Conservation (phyloP, 64 coral and sea anemone genomes). For the Stylophora pistillata region DNA sequence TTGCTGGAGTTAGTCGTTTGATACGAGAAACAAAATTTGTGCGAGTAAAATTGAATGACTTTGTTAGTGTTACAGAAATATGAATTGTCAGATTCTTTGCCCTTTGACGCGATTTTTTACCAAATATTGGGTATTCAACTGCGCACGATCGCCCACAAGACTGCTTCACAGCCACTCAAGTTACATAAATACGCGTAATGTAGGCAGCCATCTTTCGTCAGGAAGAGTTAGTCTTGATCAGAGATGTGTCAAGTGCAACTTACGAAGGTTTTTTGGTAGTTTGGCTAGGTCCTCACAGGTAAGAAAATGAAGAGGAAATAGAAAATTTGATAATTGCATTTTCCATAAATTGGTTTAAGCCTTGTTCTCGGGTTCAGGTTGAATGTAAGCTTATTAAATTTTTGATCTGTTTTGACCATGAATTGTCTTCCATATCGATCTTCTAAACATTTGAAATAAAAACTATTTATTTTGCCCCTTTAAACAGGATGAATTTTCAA, state of each 20-base stretch:
- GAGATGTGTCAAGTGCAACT: neutral
- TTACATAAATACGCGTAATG: neutral
- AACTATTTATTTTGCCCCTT: neutral
- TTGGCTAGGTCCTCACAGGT: constrained; percentile 11
- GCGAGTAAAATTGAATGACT: neutral
- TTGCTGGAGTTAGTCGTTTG: no score
- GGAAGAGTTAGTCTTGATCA: neutral
- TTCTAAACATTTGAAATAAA: no score
- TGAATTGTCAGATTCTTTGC: neutral
- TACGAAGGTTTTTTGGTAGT: neutral
- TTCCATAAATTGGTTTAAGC: no score
- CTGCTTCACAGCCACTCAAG: neutral
- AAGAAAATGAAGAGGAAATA: neutral
- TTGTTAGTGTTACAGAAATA: neutral
- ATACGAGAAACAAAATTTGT: neutral
- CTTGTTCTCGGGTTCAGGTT: no score
- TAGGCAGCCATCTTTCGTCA: neutral
- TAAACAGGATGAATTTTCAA: constrained; percentile 13
- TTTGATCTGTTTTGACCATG: no score
- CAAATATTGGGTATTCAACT: constrained; percentile 3
- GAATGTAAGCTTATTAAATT: no score
- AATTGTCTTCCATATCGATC: no score
- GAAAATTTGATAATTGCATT: neutral
- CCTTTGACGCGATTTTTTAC: neutral
- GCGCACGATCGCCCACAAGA: neutral